Evolutionary conservation across 1,140 invertebrate species (phyloP).

Genomic region (Ruditapes philippinarum): DNA sequence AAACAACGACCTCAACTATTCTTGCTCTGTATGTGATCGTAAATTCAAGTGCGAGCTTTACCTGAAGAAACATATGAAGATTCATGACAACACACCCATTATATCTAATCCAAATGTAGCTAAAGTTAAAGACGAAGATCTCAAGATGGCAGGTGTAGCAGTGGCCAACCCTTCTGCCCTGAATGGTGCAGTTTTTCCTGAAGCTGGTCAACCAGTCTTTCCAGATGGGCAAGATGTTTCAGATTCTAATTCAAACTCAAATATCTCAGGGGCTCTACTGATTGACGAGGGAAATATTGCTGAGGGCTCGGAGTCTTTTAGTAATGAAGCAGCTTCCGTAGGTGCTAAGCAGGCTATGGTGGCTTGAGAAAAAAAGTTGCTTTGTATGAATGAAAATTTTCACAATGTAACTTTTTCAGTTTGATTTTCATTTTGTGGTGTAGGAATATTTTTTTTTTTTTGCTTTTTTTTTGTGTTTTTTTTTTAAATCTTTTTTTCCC

Average conservation of each 20-base stretch:
- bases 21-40: conserved; percentile 55
- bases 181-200: conserved; percentile 19
- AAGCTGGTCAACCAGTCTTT: conserved; percentile 42
- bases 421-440: too few species aligned
- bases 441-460: too few species aligned
- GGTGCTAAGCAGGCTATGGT: not conserved
- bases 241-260: conserved; percentile 46
- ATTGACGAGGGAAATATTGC: conserved; percentile 19
- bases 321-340: not conserved
- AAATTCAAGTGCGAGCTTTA: conserved; percentile 67
- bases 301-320: not conserved
- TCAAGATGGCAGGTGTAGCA: conserved; percentile 27
- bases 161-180: not conserved
- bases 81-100: conserved; percentile 58
- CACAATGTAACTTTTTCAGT: too few species aligned
- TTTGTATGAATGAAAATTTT: too few species aligned
- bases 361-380: not conserved
- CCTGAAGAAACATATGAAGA: conserved; percentile 65
- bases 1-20: conserved; percentile 60
- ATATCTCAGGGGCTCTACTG: not conserved
- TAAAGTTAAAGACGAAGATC: conserved; percentile 57
- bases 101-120: conserved; percentile 54
- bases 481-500: not conserved
- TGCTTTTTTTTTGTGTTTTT: not conserved
- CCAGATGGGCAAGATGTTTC: conserved; percentile 50